Conservation (phyloP, 2,113 vertebrate genomes). For the Columba livia region DNA sequence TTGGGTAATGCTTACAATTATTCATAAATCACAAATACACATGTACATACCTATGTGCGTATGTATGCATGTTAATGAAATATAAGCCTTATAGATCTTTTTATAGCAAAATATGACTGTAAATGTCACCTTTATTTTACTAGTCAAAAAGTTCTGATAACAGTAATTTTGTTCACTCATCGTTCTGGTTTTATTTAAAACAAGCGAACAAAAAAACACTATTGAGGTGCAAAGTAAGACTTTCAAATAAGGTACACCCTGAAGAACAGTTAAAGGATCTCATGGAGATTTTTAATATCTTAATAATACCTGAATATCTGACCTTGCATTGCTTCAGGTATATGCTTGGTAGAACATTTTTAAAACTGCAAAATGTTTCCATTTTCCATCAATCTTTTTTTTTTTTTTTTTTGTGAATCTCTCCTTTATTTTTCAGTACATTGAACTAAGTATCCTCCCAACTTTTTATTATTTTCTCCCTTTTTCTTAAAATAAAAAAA, state of each 20-base stretch:
- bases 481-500: background rate
- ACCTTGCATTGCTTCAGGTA: background rate
- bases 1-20: background rate
- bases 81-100: background rate
- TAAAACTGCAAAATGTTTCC: background rate
- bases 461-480: background rate
- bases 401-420: background rate
- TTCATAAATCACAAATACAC: background rate
- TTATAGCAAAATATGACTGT: background rate
- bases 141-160: background rate
- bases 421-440: background rate
- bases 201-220: background rate
- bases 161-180: background rate
- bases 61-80: background rate
- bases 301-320: background rate
- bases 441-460: background rate
- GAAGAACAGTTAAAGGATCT: background rate
- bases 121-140: conserved; percentile 16
- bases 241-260: background rate
- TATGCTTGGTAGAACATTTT: background rate
- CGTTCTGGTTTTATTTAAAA: no score
- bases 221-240: background rate
- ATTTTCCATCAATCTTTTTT: background rate
- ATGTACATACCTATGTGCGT: background rate
- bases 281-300: background rate